These are phyloP conservation scores for Kryptolebias ocellatus DNA, from an alignment of 2,797 vertebrate genomes.

Conservation along the genomic window DNA sequence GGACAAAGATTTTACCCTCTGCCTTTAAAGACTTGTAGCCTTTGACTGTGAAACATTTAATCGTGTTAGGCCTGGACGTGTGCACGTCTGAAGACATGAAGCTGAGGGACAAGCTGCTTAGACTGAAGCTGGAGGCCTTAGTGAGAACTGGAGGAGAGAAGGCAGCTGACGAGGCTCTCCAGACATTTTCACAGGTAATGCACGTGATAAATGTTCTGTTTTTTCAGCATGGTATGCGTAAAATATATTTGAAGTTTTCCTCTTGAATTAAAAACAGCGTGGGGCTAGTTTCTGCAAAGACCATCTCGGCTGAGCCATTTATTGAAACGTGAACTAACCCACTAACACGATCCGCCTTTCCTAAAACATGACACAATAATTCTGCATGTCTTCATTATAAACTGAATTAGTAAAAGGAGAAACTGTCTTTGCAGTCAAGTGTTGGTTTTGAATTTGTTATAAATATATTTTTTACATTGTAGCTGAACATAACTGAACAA, in stretches of 20 bases:
- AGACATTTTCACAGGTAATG: conserved; percentile 86
- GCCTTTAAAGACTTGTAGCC: no score
- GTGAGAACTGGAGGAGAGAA: conserved; percentile 78
- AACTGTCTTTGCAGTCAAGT: background rate
- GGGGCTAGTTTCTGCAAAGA: background rate
- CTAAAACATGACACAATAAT: background rate
- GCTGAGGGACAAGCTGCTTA: conserved; percentile 75
- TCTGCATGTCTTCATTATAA: background rate
- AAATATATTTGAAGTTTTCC: background rate
- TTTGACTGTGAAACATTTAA: background rate
- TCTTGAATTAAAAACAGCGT: background rate
- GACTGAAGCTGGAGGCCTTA: conserved; percentile 85
- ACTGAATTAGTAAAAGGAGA: no score
- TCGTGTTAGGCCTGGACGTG: conserved; percentile 80
- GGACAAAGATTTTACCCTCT: no score
- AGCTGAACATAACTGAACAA: no score
- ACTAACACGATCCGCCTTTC: background rate
- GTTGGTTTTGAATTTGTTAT: background rate
- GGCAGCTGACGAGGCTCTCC: conserved; percentile 86
- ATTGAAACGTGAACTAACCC: background rate
- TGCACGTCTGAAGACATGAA: conserved; percentile 63
- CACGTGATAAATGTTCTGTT: background rate
- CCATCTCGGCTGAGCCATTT: background rate
- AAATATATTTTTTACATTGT: background rate
- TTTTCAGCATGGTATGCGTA: background rate